Conservation (phyloP, 1,140 invertebrate genomes). For the Copidosoma floridanum region DNA sequence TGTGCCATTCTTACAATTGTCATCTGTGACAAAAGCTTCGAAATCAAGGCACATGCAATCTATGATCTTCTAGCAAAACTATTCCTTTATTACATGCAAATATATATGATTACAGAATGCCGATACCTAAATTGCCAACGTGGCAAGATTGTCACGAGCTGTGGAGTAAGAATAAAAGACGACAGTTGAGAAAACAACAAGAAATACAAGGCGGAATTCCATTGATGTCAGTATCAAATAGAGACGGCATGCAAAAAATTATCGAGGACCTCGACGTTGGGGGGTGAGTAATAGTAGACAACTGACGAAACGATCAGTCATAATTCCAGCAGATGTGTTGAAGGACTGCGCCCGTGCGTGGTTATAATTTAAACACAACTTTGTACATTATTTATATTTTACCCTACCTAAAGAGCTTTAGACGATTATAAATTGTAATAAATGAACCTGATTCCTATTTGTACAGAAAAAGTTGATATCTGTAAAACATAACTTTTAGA, state of each 20-base stretch:
- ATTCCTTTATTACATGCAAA: too few relatives aligned
- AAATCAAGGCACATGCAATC: too few relatives aligned
- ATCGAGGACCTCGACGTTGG: conserved; percentile 57
- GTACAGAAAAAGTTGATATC: background rate
- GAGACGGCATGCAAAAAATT: conserved; percentile 48
- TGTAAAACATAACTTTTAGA: too few relatives aligned
- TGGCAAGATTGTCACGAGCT: conserved; percentile 99
- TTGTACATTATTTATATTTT: too few relatives aligned
- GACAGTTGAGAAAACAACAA: conserved; percentile 76
- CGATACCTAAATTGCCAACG: conserved; percentile 79
- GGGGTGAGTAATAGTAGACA: conserved; percentile 56
- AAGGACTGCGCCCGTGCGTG: conserved; percentile 2
- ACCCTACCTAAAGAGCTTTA: too few relatives aligned
- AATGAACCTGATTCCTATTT: background rate
- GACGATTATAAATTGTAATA: conserved; percentile 7
- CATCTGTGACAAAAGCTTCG: too few relatives aligned
- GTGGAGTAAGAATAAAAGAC: conserved; percentile 92
- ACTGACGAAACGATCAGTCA: conserved; percentile 15
- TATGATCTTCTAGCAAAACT: too few relatives aligned
- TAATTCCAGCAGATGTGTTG: conserved; percentile 16
- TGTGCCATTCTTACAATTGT: too few relatives aligned
- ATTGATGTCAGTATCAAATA: conserved; percentile 44
- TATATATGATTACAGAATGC: conserved; percentile 64
- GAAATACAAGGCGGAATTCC: conserved; percentile 44
- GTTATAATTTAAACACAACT: conserved; percentile 4